Conservation (phyloP, 2,888 invertebrate genomes). For the Drosophila bunnanda region DNA sequence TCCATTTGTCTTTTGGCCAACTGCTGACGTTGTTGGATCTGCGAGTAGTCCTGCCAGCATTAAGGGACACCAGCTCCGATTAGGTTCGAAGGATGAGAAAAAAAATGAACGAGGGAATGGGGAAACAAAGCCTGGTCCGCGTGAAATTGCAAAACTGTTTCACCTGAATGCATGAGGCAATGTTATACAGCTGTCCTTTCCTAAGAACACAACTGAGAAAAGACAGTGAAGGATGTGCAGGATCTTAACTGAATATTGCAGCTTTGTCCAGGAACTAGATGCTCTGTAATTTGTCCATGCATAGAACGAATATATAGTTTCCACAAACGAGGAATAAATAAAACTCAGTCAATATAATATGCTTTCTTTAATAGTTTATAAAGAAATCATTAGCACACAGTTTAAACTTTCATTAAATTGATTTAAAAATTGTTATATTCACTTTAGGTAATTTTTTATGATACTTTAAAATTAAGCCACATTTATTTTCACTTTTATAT, state of each 20-base stretch:
- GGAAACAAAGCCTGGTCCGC: conserved; percentile 57
- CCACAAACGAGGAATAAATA: too few relatives aligned
- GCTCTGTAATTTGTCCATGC: not conserved
- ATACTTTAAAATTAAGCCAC: not conserved
- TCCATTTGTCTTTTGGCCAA: conserved; percentile 79
- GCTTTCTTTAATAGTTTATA: not conserved
- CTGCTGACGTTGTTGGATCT: conserved; percentile 49
- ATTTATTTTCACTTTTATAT: not conserved
- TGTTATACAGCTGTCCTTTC: conserved; percentile 49
- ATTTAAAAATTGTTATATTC: too few relatives aligned
- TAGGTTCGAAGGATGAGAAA: conserved; percentile 14
- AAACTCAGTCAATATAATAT: not conserved
- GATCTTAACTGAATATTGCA: not conserved
- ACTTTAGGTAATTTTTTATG: not conserved
- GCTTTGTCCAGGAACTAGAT: not conserved
- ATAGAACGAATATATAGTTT: not conserved
- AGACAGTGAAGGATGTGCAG: conserved; percentile 53
- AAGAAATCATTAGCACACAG: not conserved
- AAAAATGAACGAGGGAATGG: not conserved
- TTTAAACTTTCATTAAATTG: too few relatives aligned
- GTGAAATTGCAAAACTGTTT: conserved; percentile 82
- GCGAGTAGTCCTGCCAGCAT: not conserved
- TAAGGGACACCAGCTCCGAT: conserved; percentile 20
- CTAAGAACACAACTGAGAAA: conserved; percentile 42
- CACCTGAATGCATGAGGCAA: conserved; percentile 75